Base-by-base conservation (phyloP, 2,113 vertebrate genomes). In the Neogobius melanostomus region DNA sequence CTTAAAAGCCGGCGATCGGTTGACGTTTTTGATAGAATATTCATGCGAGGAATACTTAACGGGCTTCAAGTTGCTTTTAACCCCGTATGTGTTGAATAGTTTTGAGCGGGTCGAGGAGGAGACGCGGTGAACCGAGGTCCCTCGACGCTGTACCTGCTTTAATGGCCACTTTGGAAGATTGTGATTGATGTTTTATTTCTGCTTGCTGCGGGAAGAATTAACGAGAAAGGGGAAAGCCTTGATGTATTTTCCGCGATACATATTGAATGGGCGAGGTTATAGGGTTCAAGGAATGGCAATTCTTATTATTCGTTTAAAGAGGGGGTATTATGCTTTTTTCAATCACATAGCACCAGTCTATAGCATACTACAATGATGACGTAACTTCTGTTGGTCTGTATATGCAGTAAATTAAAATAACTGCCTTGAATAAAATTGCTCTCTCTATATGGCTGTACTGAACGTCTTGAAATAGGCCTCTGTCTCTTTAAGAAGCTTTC, bases 11-110 rank as follows among this genome's bases (percentile, higher is more conserved):
- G 75, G 80, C 80, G 88, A 90, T 90, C 86, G 75, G 62, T 8
- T 67, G 61, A 69, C 68, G 54, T 77, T 85, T 82, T 85, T 87
- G 79, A 85, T 88, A 45, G 85, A 88, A 88, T 87, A 87, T 90
- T 87, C 85, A 89, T 88, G 77, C 36, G 10, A 14, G 75, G 88
- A 82, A 86, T 88, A 77, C 81, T 85, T 78, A 85, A 81, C 70
- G 16, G 11, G 64, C 68, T 50, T 68, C 81, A 72, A 68, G 70
- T 68, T 59, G 64, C 49, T 62, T 68, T 76, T 81, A 85, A 87
- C 77, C 75, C 66, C 77, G 74, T 63, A 66, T 72, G 61, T 71
- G 66, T 77, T 43, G 75, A 68, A 80, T 46, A 66, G 71, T 49
- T 82, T 69, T 74, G 81, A 76, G 72, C 72, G 54, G 8, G 0